Evolutionary conservation across 2,113 vertebrate genomes (phyloP), one percentile per base, ranked within the genome.

Genomic region (Serinus canaria): DNA sequence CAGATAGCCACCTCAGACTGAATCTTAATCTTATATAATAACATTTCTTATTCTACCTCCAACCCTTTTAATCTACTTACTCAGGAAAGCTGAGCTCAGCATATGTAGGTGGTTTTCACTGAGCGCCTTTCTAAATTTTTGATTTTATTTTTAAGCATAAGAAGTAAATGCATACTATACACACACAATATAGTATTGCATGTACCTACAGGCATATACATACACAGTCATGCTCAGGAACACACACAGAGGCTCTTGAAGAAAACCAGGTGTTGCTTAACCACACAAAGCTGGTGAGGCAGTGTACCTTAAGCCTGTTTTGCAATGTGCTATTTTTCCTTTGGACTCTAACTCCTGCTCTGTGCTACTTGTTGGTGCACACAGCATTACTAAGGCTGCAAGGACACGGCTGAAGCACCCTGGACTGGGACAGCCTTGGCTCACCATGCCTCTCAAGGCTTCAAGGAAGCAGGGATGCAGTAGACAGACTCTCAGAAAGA

Each of bases 301-400:
- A 44, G 60, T 7, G 15, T 15, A 23, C 21, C 15, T 52, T 50
- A 43, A 79, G 22, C 23, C 5, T 39, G 23, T 31, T 91, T 91
- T 70, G 70, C 39, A 46, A 28, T 0, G 6, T 23, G 23, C 20
- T 21, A 16, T 7, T 75, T 89, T 50, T 55, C 4, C 46, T 70
- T 53, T 79, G 67, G 62, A 10, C 44, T 49, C 6, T 25, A 49
- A 46, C 67, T 53, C 15, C 13, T 25, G 20, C 19, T 15, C 25
- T 2, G 2, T 27, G 47, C 13, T 0, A 0, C 11, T 47, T 52
- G 37, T 18, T 31, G 33, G 24, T 24, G 18, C 21, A 5, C 0
- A 2, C 12, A 22, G n/a, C 4, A 12, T 43, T 18, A 6, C 11
- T 4, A 11, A 16, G 18, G 11, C 31, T 25, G 27, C 22, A 24